Conservation (phyloP, 1,140 invertebrate species). For the Aphelenchoides fujianensis region DNA sequence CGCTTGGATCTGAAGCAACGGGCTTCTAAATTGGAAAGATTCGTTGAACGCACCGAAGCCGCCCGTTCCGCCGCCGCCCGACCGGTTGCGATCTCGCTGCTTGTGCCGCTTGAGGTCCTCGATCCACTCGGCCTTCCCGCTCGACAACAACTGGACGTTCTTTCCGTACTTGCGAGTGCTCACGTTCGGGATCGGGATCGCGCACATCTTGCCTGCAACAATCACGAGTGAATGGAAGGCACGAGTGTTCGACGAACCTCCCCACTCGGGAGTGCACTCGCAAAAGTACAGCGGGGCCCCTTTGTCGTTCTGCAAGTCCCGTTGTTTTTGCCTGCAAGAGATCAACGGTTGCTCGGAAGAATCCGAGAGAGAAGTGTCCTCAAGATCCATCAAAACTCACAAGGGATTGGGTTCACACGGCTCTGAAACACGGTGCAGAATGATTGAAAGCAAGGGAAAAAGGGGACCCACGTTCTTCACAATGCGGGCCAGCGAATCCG, state of each 20-base stretch:
- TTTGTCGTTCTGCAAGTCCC: conserved; percentile 36
- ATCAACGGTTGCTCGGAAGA: too few relatives aligned
- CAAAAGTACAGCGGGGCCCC: conserved; percentile 32
- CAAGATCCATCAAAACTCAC: too few relatives aligned
- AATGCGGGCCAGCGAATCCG: conserved; percentile 28
- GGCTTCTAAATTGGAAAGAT: not conserved
- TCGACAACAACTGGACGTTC: conserved; percentile 37
- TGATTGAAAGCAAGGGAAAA: too few relatives aligned
- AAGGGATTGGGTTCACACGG: conserved; percentile 24
- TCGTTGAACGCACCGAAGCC: not conserved
- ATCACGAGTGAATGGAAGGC: too few relatives aligned
- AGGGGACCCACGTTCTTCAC: conserved; percentile 29
- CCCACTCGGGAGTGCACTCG: conserved; percentile 31
- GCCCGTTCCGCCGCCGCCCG: not conserved
- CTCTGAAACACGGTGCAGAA: conserved; percentile 7
- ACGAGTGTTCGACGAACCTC: too few relatives aligned
- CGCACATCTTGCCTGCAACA: conserved; percentile 31
- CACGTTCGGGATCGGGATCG: conserved; percentile 20
- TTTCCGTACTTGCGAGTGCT: conserved; percentile 34
- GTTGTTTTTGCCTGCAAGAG: conserved; percentile 44
- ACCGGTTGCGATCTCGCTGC: not conserved
- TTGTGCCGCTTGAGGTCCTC: conserved; percentile 25
- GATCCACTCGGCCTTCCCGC: conserved; percentile 38
- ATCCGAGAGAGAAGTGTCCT: too few relatives aligned
- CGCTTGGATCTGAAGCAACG: not conserved